These are phyloP conservation scores for Amphimedon queenslandica DNA, from an alignment of 37 sponge, comb jelly and placozoan species.

Conservation along the genomic window DNA sequence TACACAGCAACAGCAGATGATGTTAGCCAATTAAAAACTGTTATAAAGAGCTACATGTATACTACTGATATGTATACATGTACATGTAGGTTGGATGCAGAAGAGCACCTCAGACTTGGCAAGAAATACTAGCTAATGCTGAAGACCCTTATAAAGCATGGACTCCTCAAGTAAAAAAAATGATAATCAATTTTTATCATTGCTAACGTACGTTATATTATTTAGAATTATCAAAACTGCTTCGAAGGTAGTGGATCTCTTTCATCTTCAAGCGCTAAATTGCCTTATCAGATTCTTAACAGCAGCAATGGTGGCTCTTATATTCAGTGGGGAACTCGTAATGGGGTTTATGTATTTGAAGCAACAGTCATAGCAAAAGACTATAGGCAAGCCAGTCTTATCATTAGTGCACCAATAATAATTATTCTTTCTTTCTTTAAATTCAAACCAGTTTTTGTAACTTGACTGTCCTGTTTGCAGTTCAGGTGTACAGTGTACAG, in stretches of 20 bases:
- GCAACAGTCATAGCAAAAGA: slow-evolving; percentile 25
- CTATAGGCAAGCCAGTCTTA: slow-evolving; percentile 11
- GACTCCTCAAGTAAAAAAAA: slow-evolving; percentile 18
- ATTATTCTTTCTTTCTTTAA: background rate
- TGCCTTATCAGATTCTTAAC: too few species aligned
- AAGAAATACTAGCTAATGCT: slow-evolving; percentile 9
- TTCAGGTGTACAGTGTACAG: slow-evolving; percentile 24
- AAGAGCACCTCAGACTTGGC: slow-evolving; percentile 14
- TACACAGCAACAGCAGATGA: slow-evolving; percentile 23
- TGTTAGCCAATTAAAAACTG: background rate
- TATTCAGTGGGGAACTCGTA: slow-evolving; percentile 6
- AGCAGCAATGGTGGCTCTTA: slow-evolving; percentile 31
- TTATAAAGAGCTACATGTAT: too few species aligned
- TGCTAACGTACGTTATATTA: too few species aligned
- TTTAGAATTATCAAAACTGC: slow-evolving; percentile 22
- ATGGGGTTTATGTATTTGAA: slow-evolving; percentile 29
- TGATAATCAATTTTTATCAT: too few species aligned
- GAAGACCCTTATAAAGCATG: slow-evolving; percentile 17
- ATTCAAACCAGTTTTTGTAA: slow-evolving; percentile 36
- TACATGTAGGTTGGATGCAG: slow-evolving; percentile 27
- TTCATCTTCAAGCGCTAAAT: too few species aligned
- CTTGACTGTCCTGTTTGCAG: slow-evolving; percentile 24
- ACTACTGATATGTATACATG: too few species aligned
- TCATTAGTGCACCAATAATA: background rate
- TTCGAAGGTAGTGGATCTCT: slow-evolving; percentile 6